A percentile compares a stretch with the other conserved stretches of the same genome.
Evolutionary conservation across 2,113 vertebrate species (phyloP).

Genomic region (Paramisgurnus dabryanus): DNA sequence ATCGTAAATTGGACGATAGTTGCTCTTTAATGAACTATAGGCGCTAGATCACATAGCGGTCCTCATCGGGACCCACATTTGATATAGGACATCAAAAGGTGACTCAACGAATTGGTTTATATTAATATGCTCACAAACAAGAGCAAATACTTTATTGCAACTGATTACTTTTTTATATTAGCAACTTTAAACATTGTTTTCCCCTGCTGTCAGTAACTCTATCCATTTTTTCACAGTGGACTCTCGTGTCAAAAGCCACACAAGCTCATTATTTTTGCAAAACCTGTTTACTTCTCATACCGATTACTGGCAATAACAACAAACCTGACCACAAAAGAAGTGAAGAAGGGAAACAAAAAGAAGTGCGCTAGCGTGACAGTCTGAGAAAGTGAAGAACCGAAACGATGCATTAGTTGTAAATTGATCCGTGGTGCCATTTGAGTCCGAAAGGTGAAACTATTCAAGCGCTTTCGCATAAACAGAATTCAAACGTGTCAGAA

Average conservation of each 20-base stretch:
- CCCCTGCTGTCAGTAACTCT: neutral
- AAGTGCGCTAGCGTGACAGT: neutral
- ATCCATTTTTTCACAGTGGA: neutral
- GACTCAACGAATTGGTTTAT: too few species aligned
- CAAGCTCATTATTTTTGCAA: neutral
- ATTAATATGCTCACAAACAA: too few species aligned
- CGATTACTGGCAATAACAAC: conserved; percentile 4
- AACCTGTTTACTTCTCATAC: neutral
- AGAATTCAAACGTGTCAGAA: neutral
- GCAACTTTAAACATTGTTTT: too few species aligned
- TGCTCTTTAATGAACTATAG: neutral
- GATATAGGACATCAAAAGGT: too few species aligned
- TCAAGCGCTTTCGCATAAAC: neutral
- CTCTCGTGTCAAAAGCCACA: neutral
- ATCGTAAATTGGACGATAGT: too few species aligned
- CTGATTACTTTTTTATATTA: too few species aligned
- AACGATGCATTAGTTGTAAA: conserved; percentile 6
- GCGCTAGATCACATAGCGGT: neutral
- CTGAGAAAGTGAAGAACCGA: neutral
- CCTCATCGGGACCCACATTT: too few species aligned
- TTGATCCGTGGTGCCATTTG: neutral
- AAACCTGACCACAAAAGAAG: neutral
- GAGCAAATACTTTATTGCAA: too few species aligned
- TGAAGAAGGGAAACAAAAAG: neutral
- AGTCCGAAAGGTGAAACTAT: neutral